A percentile compares a stretch with the other conserved stretches of the same genome.
Conservation (phyloP, 2,797 vertebrate genomes). For the Sternotherus odoratus region DNA sequence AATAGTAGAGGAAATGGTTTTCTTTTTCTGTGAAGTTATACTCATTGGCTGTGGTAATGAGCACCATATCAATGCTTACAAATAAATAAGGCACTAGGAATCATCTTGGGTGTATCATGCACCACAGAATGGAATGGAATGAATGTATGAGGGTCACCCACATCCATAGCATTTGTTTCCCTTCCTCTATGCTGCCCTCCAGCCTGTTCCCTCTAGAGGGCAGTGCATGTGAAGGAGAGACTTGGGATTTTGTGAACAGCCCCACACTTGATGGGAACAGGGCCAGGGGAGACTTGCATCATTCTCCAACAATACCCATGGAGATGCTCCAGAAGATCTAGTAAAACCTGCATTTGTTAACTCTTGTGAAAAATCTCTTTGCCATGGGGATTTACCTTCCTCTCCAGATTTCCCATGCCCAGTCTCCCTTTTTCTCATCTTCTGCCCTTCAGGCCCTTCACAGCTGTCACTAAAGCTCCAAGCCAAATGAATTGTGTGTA, state of each 20-base stretch:
- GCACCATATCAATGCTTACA: background rate
- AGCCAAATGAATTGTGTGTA: background rate
- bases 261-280: too few relatives aligned
- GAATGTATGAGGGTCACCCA: background rate
- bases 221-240: background rate
- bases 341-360: background rate
- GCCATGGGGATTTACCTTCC: background rate
- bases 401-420: background rate
- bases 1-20: background rate
- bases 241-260: too few relatives aligned
- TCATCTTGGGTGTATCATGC: background rate
- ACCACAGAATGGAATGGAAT: background rate
- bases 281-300: too few relatives aligned
- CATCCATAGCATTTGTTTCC: background rate
- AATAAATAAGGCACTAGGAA: background rate
- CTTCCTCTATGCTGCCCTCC: background rate
- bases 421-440: background rate
- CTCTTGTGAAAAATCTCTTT: background rate
- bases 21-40: background rate
- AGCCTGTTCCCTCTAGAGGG: background rate
- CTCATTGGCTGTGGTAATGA: background rate
- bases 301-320: too few relatives aligned
- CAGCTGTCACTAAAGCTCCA: background rate
- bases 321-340: too few relatives aligned
- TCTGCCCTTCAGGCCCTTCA: background rate